Evolutionary conservation across 2,797 vertebrate genomes (phyloP).

Genomic region (Odontamblyopus lacepedii): DNA sequence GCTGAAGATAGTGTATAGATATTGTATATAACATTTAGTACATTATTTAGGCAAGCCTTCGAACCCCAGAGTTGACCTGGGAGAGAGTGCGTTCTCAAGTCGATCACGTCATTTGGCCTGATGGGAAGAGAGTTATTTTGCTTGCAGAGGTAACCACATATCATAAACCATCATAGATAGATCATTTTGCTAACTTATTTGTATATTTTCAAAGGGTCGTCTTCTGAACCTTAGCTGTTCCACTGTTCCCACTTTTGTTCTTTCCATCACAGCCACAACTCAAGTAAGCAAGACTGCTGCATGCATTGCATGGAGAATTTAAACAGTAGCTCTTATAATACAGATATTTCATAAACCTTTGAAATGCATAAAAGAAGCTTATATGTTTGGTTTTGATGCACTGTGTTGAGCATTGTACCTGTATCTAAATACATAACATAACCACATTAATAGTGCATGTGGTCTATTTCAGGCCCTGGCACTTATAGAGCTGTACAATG

Average conservation of each 20-base stretch:
- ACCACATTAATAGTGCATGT: conserved; percentile 19
- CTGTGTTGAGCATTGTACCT: neutral
- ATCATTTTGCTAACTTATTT: neutral
- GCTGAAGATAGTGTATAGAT: neutral
- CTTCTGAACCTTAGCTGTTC: conserved; percentile 97
- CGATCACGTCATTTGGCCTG: conserved; percentile 95
- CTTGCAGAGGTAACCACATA: conserved; percentile 86
- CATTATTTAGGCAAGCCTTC: conserved; percentile 84
- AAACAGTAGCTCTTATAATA: too few species aligned
- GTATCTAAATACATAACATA: neutral
- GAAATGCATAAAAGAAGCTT: neutral
- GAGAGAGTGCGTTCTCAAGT: conserved; percentile 94
- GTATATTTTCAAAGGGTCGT: conserved; percentile 80
- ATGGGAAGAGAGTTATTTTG: conserved; percentile 91
- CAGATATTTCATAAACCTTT: neutral
- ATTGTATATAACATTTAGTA: neutral
- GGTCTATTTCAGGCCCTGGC: conserved; percentile 84
- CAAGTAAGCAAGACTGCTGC: conserved; percentile 67
- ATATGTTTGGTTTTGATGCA: neutral
- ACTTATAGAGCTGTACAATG: conserved; percentile 93
- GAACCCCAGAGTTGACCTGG: conserved; percentile 94
- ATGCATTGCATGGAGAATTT: too few species aligned
- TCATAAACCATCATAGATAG: neutral
- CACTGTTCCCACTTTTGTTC: conserved; percentile 93
- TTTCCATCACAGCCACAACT: conserved; percentile 95